Evolutionary conservation across 2,113 vertebrate species (phyloP).

Genomic region (Pelodiscus sinensis): DNA sequence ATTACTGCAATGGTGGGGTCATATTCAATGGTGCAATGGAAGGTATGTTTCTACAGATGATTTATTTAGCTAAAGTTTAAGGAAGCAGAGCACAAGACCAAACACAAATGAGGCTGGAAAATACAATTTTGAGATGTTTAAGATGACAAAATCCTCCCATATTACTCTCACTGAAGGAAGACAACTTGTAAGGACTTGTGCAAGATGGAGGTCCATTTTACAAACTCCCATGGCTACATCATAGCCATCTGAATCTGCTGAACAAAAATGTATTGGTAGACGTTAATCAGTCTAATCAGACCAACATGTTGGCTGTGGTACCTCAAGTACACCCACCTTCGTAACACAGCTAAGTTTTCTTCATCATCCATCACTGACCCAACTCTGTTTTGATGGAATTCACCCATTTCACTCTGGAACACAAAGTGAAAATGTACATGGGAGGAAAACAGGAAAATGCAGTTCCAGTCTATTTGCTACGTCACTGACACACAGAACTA

Average conservation of each 20-base stretch:
- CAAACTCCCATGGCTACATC: background rate
- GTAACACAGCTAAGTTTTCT: constrained; percentile 92
- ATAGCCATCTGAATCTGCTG: background rate
- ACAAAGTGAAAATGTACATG: background rate
- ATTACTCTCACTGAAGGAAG: background rate
- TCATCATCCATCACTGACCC: constrained; percentile 90
- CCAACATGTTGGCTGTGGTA: background rate
- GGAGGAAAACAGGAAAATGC: background rate
- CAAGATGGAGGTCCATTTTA: background rate
- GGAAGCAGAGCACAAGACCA: background rate
- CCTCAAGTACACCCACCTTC: constrained; percentile 82
- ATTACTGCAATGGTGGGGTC: background rate
- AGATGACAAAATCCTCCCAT: background rate
- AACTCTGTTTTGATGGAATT: constrained; percentile 82
- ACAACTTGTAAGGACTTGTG: background rate
- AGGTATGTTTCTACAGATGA: background rate
- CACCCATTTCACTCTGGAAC: constrained; percentile 80
- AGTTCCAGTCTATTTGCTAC: background rate
- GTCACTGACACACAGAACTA: background rate
- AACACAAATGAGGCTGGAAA: background rate
- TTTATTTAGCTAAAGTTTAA: background rate
- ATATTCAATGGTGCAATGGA: background rate
- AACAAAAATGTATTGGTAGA: background rate
- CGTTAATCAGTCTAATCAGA: constrained; percentile 11
- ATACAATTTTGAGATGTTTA: background rate